Percentiles rank a stretch among this genome's conserved stretches.
phyloP scores from a whole-genome alignment of 2,113 vertebrate genomes.

The Rallus limicola region DNA sequence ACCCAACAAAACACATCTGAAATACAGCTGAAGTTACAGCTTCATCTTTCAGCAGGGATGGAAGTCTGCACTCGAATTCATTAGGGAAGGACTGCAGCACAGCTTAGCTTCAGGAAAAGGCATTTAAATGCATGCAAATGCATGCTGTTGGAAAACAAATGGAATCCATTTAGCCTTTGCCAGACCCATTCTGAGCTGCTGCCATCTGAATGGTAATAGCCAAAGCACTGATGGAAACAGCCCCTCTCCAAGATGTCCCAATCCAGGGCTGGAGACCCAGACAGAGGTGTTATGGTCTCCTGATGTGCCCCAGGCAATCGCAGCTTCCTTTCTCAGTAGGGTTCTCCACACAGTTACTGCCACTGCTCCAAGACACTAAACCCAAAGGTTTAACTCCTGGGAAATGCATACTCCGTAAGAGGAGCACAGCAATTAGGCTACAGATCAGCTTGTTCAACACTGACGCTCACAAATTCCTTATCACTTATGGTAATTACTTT shows the following conservation, averaged over 20 bases:
- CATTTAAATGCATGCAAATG: neutral
- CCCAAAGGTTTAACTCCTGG: neutral
- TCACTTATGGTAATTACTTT: constrained; percentile 67
- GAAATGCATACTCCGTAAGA: neutral
- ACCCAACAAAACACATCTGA: neutral
- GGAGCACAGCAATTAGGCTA: constrained; percentile 51
- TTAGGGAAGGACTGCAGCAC: neutral
- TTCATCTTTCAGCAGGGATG: neutral
- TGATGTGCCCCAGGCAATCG: neutral
- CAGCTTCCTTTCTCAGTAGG: neutral
- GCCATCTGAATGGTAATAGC: neutral
- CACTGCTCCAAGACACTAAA: neutral
- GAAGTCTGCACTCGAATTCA: neutral
- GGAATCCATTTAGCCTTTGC: too few species aligned
- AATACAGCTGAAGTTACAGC: neutral
- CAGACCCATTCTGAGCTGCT: neutral
- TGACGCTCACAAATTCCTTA: constrained; percentile 49
- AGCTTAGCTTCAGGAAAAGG: neutral
- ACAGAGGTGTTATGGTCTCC: neutral
- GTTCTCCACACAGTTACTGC: neutral
- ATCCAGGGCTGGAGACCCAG: neutral
- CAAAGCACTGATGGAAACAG: neutral
- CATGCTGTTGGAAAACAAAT: neutral
- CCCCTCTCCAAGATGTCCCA: neutral
- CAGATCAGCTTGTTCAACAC: constrained; percentile 64